Base-by-base conservation (phyloP, 2,113 vertebrate genomes). In the Ageneiosus marmoratus region DNA sequence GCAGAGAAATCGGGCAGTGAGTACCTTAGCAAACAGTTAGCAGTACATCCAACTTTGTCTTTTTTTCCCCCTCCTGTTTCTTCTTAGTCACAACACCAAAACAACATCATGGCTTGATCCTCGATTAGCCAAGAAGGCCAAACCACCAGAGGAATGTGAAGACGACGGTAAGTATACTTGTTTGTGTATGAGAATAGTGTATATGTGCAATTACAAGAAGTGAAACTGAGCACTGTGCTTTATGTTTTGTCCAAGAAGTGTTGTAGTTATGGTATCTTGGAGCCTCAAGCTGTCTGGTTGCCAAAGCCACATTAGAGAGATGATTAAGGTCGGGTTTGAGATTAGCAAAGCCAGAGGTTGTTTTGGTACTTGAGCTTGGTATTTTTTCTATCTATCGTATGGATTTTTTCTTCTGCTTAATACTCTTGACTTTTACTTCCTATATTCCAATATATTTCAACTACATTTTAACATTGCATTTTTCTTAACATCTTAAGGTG, bases 81-180 rank as follows among this genome's bases (percentile, higher is more conserved):
- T 70, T 65, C 41, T 77, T 92, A 99, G 98, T 95, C 98, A 99
- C 95, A 99, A 99, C 95, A 99, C 97, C 95, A 99, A 99, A 96
- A 99, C 97, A 79, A 99, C 98, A 90, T 99, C 98, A 89, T 99
- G 98, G 98, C 95, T 99, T 88, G 98, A 99, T 95, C 98, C 98
- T 92, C 97, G 98, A 91, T 96, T 99, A 88, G 97, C 97, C 76
- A 99, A 98, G 95, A 99, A 97, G 94, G 97, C 97, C 89, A 99
- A 99, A 91, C 98, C 97, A 79, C 97, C 97, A 72, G 98, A 99
- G 95, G 98, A 99, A 91, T 99, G 98, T 94, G 96, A 96, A 90
- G 98, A 99, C 92, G 97, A 98, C 89, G 98, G 98, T 99, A 95
- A 96, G 69, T 82, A 22, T 76, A 37, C 4, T n/a, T 12, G 27